phyloP scores from a whole-genome alignment of 1,140 invertebrate genomes.

The Drosophila ogumai region DNA sequence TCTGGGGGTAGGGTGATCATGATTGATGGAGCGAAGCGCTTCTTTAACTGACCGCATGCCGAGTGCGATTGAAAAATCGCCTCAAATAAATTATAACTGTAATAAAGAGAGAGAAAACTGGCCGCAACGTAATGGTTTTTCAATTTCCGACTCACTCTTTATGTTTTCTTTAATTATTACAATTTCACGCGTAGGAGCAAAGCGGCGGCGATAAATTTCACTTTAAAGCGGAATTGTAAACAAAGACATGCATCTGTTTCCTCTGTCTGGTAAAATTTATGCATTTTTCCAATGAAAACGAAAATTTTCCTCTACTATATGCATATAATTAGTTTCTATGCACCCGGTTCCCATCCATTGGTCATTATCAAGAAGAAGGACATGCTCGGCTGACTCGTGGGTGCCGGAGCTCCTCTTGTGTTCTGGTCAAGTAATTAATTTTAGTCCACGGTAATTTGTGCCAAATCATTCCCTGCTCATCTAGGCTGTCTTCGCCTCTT shows the following conservation, averaged over 20 bases:
- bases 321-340: constrained; percentile 53
- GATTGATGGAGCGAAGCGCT: constrained; percentile 65
- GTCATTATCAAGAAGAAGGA: constrained; percentile 63
- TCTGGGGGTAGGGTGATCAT: constrained; percentile 32
- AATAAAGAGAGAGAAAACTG: constrained; percentile 58
- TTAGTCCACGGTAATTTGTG: constrained; percentile 58
- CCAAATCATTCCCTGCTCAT: constrained; percentile 65
- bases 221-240: constrained; percentile 44
- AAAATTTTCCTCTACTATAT: constrained; percentile 40
- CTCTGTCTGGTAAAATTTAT: constrained; percentile 47
- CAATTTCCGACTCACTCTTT: constrained; percentile 51
- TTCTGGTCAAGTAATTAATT: constrained; percentile 70
- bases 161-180: constrained; percentile 51
- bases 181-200: constrained; percentile 55
- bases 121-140: constrained; percentile 63
- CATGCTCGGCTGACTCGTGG: constrained; percentile 63
- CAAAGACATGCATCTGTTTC: constrained; percentile 31
- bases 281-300: constrained; percentile 76
- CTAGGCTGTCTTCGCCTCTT: constrained; percentile 60
- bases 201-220: constrained; percentile 41
- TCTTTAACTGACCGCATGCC: constrained; percentile 62
- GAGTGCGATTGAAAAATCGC: constrained; percentile 75
- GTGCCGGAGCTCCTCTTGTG: constrained; percentile 6
- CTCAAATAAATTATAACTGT: constrained; percentile 83
- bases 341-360: constrained; percentile 36